These are phyloP conservation scores for Dascillus cervinus DNA, from an alignment of 2,888 invertebrate genomes.

Conservation along the genomic window DNA sequence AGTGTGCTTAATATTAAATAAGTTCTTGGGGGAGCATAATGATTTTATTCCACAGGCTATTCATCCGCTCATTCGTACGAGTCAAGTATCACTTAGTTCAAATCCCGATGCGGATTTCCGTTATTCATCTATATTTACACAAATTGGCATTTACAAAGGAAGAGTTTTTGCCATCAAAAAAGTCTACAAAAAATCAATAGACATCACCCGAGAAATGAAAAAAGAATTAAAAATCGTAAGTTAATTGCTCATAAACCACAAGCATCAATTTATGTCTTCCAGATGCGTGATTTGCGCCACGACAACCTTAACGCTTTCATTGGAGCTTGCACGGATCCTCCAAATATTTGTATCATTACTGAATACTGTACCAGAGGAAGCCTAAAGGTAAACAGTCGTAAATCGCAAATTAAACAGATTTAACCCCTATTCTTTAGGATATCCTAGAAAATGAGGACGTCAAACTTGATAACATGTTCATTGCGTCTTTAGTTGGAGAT, in stretches of 20 bases:
- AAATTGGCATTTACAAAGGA: conserved; percentile 83
- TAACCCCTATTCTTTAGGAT: conserved; percentile 52
- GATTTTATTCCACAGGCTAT: conserved; percentile 42
- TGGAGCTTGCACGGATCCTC: conserved; percentile 86
- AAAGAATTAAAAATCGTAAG: conserved; percentile 82
- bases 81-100: conserved; percentile 87
- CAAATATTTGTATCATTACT: conserved; percentile 81
- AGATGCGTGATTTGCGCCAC: conserved; percentile 86
- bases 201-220: conserved; percentile 83
- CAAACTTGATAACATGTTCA: conserved; percentile 92
- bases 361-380: conserved; percentile 88
- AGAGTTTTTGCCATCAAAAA: conserved; percentile 81
- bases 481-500: conserved; percentile 90
- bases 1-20: too few relatives aligned
- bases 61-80: conserved; percentile 65
- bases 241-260: background rate
- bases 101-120: conserved; percentile 86
- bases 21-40: too few relatives aligned
- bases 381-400: conserved; percentile 58
- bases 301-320: conserved; percentile 89
- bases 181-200: conserved; percentile 76
- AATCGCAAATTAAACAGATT: background rate
- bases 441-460: conserved; percentile 93
- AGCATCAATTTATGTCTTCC: conserved; percentile 20
- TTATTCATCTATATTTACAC: conserved; percentile 84